phyloP scores from a whole-genome alignment of 2,113 vertebrate genomes.

The Gadus macrocephalus region DNA sequence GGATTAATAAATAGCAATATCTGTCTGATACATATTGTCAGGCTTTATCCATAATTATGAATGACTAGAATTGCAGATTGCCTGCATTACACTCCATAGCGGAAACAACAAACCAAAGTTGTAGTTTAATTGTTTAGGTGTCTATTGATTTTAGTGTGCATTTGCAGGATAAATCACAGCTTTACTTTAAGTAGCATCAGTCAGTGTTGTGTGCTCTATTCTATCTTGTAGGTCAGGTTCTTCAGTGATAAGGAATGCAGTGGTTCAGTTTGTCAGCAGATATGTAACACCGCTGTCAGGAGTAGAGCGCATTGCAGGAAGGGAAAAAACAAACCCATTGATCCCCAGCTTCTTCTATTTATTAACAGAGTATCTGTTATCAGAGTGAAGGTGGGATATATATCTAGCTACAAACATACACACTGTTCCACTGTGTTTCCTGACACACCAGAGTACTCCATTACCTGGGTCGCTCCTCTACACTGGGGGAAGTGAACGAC shows the following conservation, averaged over 20 bases:
- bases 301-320: slow-evolving; percentile 27
- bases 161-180: too few relatives aligned
- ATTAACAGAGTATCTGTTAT: slow-evolving; percentile 59
- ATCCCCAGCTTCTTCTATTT: slow-evolving; percentile 64
- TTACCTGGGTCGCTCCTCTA: slow-evolving; percentile 46
- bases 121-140: too few relatives aligned
- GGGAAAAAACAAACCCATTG: slow-evolving; percentile 46
- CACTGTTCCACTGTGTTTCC: slow-evolving; percentile 52
- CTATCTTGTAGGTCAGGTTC: background rate
- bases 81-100: background rate
- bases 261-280: slow-evolving; percentile 45
- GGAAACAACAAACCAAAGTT: too few relatives aligned
- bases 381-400: slow-evolving; percentile 37
- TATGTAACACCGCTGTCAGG: slow-evolving; percentile 57
- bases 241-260: slow-evolving; percentile 62
- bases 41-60: too few relatives aligned
- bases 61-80: background rate
- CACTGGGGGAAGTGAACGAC: slow-evolving; percentile 15
- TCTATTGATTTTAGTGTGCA: too few relatives aligned
- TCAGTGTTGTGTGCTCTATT: too few relatives aligned
- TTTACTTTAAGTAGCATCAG: too few relatives aligned
- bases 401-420: slow-evolving; percentile 39
- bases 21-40: too few relatives aligned
- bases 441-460: slow-evolving; percentile 56
- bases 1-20: background rate